Evolutionary conservation across 2,797 vertebrate genomes (phyloP).

Genomic region (Alcedo atthis): DNA sequence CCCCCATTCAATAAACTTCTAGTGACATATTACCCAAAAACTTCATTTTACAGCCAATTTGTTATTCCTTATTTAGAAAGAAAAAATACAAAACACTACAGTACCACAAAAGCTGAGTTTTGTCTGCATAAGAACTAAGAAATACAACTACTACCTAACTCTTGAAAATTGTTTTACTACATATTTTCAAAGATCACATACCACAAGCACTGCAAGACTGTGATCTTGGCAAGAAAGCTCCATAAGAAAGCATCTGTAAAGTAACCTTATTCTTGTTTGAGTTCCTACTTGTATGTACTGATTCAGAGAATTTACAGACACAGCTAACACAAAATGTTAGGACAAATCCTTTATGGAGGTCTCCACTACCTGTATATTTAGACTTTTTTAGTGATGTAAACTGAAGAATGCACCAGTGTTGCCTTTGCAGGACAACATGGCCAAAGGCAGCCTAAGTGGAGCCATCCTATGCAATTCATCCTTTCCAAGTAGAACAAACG

Average conservation of each 20-base stretch:
- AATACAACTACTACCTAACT: neutral
- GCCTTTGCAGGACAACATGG: neutral
- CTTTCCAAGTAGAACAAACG: neutral
- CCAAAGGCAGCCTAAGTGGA: neutral
- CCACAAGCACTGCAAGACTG: neutral
- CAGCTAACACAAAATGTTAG: neutral
- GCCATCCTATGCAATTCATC: neutral
- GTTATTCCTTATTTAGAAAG: neutral
- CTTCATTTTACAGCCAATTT: neutral
- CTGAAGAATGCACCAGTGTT: neutral
- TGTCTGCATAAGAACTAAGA: neutral
- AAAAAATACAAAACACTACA: neutral
- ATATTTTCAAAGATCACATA: neutral
- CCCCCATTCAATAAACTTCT: neutral
- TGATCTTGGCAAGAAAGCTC: neutral
- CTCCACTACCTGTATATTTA: neutral
- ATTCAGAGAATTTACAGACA: neutral
- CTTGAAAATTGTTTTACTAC: neutral
- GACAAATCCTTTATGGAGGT: neutral
- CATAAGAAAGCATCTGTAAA: neutral
- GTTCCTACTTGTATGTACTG: neutral
- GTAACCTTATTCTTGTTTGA: neutral
- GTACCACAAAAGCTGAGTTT: neutral
- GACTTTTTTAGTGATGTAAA: neutral
- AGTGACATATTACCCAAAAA: neutral